A percentile compares a stretch with the other conserved stretches of the same genome.
phyloP scores from a whole-genome alignment of 2,113 vertebrate species.

The Crotalus helleri region DNA sequence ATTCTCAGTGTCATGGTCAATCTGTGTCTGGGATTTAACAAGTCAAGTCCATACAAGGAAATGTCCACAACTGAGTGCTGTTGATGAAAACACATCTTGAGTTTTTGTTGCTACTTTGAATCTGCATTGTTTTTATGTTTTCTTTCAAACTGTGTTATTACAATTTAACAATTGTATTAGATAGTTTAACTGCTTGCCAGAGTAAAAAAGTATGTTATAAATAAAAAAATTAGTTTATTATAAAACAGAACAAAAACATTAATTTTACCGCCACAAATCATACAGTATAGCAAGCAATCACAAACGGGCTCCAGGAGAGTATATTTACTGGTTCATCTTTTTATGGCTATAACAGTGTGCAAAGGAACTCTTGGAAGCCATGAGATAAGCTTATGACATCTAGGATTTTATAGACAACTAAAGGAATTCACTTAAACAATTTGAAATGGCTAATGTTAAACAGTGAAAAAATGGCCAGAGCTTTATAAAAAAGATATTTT shows the following conservation, averaged over 20 bases:
- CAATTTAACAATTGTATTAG: not conserved
- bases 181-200: not conserved
- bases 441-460: not conserved
- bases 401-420: not conserved
- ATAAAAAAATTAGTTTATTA: not conserved
- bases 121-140: too few species aligned
- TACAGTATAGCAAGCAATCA: not conserved
- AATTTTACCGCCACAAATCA: not conserved
- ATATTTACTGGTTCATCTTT: not conserved
- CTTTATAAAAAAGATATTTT: not conserved
- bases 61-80: not conserved
- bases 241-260: not conserved
- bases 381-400: not conserved
- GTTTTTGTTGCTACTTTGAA: too few species aligned
- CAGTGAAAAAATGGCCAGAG: not conserved
- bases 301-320: not conserved
- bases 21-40: not conserved
- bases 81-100: too few species aligned
- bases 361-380: not conserved
- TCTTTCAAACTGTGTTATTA: not conserved
- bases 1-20: not conserved
- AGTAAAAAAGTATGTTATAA: not conserved
- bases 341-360: not conserved
- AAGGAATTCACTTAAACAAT: not conserved
- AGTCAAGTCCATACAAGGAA: not conserved